Evolutionary conservation across 2,888 invertebrate species (phyloP), one percentile per base, ranked within the genome.

Genomic region (Drosophila rellima): DNA sequence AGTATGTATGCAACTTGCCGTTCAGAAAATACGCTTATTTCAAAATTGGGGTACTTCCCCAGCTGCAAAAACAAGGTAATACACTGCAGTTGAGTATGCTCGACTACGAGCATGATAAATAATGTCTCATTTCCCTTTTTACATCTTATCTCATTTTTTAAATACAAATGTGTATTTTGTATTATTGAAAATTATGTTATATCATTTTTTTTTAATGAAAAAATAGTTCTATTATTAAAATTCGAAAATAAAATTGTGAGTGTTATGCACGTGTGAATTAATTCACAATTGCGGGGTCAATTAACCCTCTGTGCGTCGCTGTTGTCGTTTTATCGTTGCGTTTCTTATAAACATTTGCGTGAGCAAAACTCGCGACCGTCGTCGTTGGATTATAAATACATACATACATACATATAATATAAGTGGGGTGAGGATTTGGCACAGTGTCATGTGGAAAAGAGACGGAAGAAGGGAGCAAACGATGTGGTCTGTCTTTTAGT

Each of bases 321-420:
- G 65, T 74, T 7, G 26, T 26, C 26, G 26, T 26, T 26, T 26
- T 72, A 69, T 63, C 56, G 47, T 61, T 52, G 29, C 47, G 62
- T 64, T 75, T 72, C 61, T 81, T 72, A 75, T 20, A n/a, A 78
- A 70, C 70, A 84, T 77, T 77, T 81, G 78, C 79, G 79, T 77
- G 75, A 66, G 70, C 23, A 52, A 23, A 37, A 26, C 17, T 51
- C 31, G 45, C 50, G 56, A 52, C 51, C 47, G 47, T 54, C 47
- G 47, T 54, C 42, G 33, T 45, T 23, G 48, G 31, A 37, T 31
- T 33, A 50, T 29, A 52, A 52, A 65, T 51, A n/a, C n/a, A n/a
- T n/a, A n/a, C n/a, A n/a, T n/a, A n/a, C n/a, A n/a, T n/a, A n/a
- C n/a, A n/a, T n/a, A 51, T 37, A 51, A 51, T 37, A 6, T 20